Evolutionary conservation across 1,140 invertebrate genomes (phyloP), one percentile per base, ranked within the genome.

Genomic region (Archegozetes longisetosus): DNA sequence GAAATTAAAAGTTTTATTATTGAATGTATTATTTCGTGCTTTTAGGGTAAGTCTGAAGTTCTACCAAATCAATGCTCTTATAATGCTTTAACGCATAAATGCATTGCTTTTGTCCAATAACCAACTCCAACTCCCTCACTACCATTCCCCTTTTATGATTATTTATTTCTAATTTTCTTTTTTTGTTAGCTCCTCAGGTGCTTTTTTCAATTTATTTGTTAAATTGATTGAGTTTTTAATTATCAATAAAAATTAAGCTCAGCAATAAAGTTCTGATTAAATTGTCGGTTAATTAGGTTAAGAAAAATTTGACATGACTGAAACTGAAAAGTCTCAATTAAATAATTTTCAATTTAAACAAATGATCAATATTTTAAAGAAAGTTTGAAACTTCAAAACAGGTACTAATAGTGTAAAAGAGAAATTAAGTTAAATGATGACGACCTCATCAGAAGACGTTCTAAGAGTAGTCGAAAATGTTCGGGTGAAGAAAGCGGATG

Each of bases 401-500:
- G n/a, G n/a, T n/a, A n/a, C n/a, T n/a, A n/a, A n/a, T n/a, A n/a
- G n/a, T n/a, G n/a, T n/a, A n/a, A n/a, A n/a, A n/a, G n/a, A n/a
- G n/a, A n/a, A n/a, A n/a, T n/a, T 17, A 17, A 40, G 6, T 6
- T 51, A 6, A 51, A 55, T 24, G 20, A 63, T 64, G 63, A 62
- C 57, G 2, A 66, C 65, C 53, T 65, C 64, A 52, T 68, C 65
- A 0, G 93, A 98, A 78, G 91, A 97, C 75, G 88, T 97, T 46
- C 74, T 95, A 61, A 77, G 93, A 63, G 87, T 92, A 77, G 83
- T 96, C 61, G 82, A 83, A 59, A 80, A 92, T 75, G 92, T 97
- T 24, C 82, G 87, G 60, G 90, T 87, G 70, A 96, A 96, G 73
- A 98, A 97, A 75, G 86, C 87, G 61, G 90, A 96, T 77, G 93